A percentile compares a stretch with the other conserved stretches of the same genome.
These are phyloP conservation scores for Mesopsocus fuscifrons DNA, from an alignment of 2,888 invertebrate species.

Conservation along the genomic window DNA sequence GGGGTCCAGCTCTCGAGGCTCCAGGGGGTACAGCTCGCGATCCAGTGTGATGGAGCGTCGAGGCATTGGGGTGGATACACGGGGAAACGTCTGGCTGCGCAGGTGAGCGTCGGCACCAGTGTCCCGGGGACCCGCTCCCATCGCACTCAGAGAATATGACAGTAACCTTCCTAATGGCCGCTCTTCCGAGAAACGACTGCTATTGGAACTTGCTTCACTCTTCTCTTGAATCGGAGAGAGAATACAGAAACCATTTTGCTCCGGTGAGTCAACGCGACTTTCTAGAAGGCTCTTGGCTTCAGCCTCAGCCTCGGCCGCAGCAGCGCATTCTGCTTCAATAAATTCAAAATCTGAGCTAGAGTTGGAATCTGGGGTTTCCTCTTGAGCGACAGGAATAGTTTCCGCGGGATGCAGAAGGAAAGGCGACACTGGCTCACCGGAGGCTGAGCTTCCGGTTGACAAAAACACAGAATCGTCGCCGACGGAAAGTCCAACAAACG, in stretches of 20 bases:
- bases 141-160: conserved; percentile 22
- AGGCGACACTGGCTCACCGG: conserved; percentile 22
- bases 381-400: conserved; percentile 11
- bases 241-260: conserved; percentile 22
- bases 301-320: conserved; percentile 18
- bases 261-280: conserved; percentile 16
- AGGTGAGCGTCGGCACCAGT: conserved; percentile 7
- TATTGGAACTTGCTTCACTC: conserved; percentile 30
- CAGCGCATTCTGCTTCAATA: conserved; percentile 18
- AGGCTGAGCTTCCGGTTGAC: conserved; percentile 15
- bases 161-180: conserved; percentile 17
- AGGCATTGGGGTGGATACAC: conserved; percentile 25
- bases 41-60: conserved; percentile 9
- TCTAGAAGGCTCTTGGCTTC: conserved; percentile 11
- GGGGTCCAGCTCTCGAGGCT: conserved; percentile 37
- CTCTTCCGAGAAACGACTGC: conserved; percentile 17
- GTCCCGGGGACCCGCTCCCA: conserved; percentile 7
- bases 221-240: conserved; percentile 37
- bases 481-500: conserved; percentile 18
- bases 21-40: conserved; percentile 29
- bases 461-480: conserved; percentile 18
- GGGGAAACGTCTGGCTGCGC: conserved; percentile 31
- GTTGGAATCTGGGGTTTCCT: conserved; percentile 1
- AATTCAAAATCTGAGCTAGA: conserved; percentile 26
- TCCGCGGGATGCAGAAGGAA: conserved; percentile 12